Conservation (phyloP, 1,140 invertebrate genomes). For the Tetragonula clypearis region DNA sequence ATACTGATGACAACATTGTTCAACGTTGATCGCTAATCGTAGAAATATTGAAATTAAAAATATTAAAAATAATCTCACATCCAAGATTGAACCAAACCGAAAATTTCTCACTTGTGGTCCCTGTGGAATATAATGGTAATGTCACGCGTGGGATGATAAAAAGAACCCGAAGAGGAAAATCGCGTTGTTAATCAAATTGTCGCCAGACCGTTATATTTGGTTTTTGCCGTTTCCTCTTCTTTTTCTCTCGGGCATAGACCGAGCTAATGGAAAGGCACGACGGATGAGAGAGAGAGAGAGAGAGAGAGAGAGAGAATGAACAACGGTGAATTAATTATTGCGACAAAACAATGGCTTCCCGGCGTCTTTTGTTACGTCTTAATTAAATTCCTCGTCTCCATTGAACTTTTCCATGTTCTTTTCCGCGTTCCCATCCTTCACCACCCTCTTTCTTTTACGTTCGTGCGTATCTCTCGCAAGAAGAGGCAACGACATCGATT, state of each 20-base stretch:
- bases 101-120: not conserved
- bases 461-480: slow-evolving; percentile 26
- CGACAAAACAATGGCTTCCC: slow-evolving; percentile 44
- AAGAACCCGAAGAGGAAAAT: not conserved
- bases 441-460: not conserved
- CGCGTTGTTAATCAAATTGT: slow-evolving; percentile 1
- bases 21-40: too few species aligned
- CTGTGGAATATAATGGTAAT: not conserved
- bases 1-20: too few species aligned
- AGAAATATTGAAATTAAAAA: too few species aligned
- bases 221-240: not conserved
- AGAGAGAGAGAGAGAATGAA: slow-evolving; percentile 34
- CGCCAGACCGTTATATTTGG: not conserved
- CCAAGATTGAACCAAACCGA: not conserved
- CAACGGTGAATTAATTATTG: slow-evolving; percentile 62
- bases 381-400: slow-evolving; percentile 59
- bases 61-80: not conserved
- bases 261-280: not conserved
- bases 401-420: slow-evolving; percentile 17
- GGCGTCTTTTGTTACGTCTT: slow-evolving; percentile 50
- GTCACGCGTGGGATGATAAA: not conserved
- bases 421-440: slow-evolving; percentile 3
- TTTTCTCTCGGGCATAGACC: too few species aligned
- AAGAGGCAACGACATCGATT: not conserved
- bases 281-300: slow-evolving; percentile 27